Evolutionary conservation across 30 jellyfish, hydroid and myxozoan species (phyloP).

Genomic region (Sanderia malayensis): DNA sequence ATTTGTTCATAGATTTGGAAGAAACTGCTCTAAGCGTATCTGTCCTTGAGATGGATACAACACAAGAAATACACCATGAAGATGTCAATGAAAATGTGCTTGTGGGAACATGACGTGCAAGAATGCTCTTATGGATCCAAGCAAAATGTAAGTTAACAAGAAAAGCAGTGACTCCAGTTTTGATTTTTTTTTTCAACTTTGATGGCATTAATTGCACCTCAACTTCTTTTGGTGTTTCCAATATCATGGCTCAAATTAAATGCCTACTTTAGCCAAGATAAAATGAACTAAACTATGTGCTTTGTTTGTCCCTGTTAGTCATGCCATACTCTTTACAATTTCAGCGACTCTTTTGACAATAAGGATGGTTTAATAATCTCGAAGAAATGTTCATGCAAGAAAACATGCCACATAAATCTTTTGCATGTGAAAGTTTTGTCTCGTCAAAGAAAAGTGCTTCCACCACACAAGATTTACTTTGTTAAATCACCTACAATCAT

Average conservation of each 20-base stretch:
- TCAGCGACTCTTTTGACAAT: background rate
- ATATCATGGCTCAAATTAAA: background rate
- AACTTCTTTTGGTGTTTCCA: background rate
- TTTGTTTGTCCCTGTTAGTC: constrained; percentile 2
- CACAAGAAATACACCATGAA: too few relatives aligned
- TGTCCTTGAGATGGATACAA: too few relatives aligned
- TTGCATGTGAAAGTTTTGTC: background rate
- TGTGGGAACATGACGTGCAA: constrained; percentile 7
- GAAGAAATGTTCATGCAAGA: background rate
- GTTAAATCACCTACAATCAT: background rate
- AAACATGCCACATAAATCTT: background rate
- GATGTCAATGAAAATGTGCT: too few relatives aligned
- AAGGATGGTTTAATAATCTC: background rate
- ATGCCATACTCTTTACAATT: background rate
- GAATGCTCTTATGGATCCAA: constrained; percentile 10
- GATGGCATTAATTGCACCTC: background rate
- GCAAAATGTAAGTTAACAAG: constrained; percentile 1
- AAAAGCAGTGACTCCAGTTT: background rate
- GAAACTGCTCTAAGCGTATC: too few relatives aligned
- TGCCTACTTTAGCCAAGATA: background rate
- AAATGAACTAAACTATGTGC: background rate
- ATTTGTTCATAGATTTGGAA: too few relatives aligned
- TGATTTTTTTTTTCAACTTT: background rate
- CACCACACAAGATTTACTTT: background rate
- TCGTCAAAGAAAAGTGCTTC: background rate